Evolutionary conservation across 2,888 invertebrate genomes (phyloP), one percentile per base, ranked within the genome.

Genomic region (Rugalucina vietnamica): DNA sequence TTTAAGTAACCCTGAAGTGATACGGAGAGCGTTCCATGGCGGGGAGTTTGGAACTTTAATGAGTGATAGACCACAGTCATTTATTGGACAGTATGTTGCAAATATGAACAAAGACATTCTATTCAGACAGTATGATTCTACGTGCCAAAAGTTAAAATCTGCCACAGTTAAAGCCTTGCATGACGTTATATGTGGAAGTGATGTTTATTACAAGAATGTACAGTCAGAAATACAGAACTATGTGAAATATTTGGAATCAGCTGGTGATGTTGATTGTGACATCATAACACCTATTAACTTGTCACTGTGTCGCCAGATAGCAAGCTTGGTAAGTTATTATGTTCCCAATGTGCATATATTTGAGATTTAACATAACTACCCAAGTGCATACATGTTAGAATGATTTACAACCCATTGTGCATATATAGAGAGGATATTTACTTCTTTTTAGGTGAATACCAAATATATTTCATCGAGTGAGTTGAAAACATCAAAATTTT

Each of bases 291-390:
- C 88, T 3, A 32, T 90, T 12, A 80, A 88, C 49, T 70, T 76
- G 12, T 85, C 88, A 12, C 84, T 90, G n/a, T 90, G 89, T 43
- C 88, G 88, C 39, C 74, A 89, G 49, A 86, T 90, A 18, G 88
- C 83, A 4, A 72, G 82, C 18, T 39, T 90, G 83, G 90, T 90
- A 81, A 86, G 90, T 84, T 32, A 27, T 27, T 65, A 8, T 24
- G 60, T n/a, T n/a, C n/a, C n/a, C n/a, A n/a, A n/a, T n/a, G n/a
- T n/a, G n/a, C n/a, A n/a, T n/a, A n/a, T n/a, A n/a, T n/a, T n/a
- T n/a, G n/a, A n/a, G n/a, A n/a, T n/a, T n/a, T n/a, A n/a, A n/a
- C n/a, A n/a, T n/a, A n/a, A n/a, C n/a, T n/a, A n/a, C 50, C 14
- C 14, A 49, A 14, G 50, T 18, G 50, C 50, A 14, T 14, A 18